A percentile compares a stretch with the other conserved stretches of the same genome.
Conservation (phyloP, 1,140 invertebrate species). For the Lethrus apterus region DNA sequence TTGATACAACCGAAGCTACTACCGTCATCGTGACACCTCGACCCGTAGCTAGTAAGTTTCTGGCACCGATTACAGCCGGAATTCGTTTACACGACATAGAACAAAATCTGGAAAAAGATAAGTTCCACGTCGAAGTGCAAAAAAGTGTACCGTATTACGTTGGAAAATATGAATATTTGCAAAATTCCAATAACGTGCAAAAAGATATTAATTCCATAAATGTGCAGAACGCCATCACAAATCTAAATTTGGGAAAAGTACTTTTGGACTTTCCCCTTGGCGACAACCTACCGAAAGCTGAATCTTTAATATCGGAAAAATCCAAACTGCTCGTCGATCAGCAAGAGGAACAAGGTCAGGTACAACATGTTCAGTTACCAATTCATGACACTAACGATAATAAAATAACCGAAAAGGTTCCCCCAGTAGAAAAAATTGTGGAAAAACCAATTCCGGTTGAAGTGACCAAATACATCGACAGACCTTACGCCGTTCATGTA, state of each 20-base stretch:
- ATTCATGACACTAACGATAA: slow-evolving; percentile 25
- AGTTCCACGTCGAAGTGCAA: slow-evolving; percentile 50
- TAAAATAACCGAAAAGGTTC: slow-evolving; percentile 41
- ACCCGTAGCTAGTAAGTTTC: slow-evolving; percentile 44
- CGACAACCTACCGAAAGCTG: slow-evolving; percentile 3
- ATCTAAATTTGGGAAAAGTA: slow-evolving; percentile 29
- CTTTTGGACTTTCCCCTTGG: slow-evolving; percentile 25
- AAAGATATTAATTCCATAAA: background rate
- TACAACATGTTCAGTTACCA: slow-evolving; percentile 39
- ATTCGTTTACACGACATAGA: slow-evolving; percentile 40
- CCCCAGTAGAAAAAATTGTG: slow-evolving; percentile 47
- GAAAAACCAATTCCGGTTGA: slow-evolving; percentile 47
- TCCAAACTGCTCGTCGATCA: slow-evolving; percentile 16
- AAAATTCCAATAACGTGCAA: slow-evolving; percentile 26
- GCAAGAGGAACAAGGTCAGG: slow-evolving; percentile 18
- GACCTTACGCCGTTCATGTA: slow-evolving; percentile 49
- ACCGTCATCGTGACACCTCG: slow-evolving; percentile 43
- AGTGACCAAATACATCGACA: slow-evolving; percentile 49
- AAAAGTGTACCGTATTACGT: slow-evolving; percentile 48
- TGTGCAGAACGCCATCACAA: slow-evolving; percentile 17
- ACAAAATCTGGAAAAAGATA: slow-evolving; percentile 36
- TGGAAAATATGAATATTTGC: slow-evolving; percentile 44
- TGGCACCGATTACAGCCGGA: slow-evolving; percentile 49
- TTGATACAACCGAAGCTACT: slow-evolving; percentile 38
- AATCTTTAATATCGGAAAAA: no score